Conservation (phyloP, 2,113 vertebrate genomes). For the Ariopsis seemanni region DNA sequence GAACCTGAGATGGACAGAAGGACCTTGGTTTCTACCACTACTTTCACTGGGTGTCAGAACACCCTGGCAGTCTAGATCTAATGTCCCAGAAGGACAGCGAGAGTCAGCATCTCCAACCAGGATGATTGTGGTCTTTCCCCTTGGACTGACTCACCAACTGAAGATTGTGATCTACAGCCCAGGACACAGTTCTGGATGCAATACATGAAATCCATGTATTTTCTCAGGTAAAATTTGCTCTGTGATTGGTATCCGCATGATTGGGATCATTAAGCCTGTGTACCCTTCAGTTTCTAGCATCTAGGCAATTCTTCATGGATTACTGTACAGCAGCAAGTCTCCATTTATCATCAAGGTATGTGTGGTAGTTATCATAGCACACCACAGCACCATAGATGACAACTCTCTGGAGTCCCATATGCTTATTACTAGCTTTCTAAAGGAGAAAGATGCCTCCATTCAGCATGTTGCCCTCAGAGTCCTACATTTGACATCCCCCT, state of each 20-base stretch:
- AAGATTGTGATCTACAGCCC: not conserved
- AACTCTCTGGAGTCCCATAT: too few species aligned
- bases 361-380: not conserved
- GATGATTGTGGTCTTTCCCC: not conserved
- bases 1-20: not conserved
- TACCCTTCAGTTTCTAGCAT: too few species aligned
- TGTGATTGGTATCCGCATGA: not conserved
- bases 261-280: too few species aligned
- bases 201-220: not conserved
- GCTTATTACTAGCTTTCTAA: not conserved
- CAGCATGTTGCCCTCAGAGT: not conserved
- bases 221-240: not conserved
- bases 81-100: not conserved
- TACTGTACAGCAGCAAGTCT: not conserved
- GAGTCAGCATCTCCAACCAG: not conserved
- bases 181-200: not conserved
- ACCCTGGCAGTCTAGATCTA: not conserved
- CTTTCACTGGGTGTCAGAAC: not conserved
- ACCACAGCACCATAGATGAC: too few species aligned
- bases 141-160: not conserved
- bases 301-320: not conserved
- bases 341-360: not conserved
- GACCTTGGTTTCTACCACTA: not conserved
- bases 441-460: not conserved
- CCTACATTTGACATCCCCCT: not conserved